Base-by-base conservation (phyloP, 2,888 invertebrate species). In the Limnephilus lunatus region DNA sequence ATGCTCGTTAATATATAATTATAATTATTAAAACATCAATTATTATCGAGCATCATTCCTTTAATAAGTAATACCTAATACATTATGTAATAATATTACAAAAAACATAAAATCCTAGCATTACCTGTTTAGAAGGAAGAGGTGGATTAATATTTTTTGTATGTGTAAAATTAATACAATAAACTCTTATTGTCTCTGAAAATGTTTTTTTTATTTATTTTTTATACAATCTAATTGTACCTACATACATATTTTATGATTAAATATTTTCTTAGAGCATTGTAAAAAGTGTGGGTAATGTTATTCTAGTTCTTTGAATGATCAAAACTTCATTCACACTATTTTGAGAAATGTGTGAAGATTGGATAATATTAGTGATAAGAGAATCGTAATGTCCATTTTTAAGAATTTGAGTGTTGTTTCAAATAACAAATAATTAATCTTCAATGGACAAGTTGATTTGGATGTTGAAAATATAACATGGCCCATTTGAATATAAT, bases 121-220 rank as follows among this genome's bases (percentile, higher is more conserved):
- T 35, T 12, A 83, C 35, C 35, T 32, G 32, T 14, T 83, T 35
- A 15, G 25, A 35, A 83, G 83, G 25, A 83, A 83, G 32, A 83
- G 32, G 83, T 83, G 83, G 32, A 83, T 83, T 35, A 35, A 83
- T 83, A 83, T 83, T 83, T 83, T 83, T 83, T 83, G 83, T 83
- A 83, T 83, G 35, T 83, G 32, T 83, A 83, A 83, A 83, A 83
- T 83, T 35, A 83, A 83, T 83, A 83, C 83, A 83, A 83, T 83
- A 83, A 83, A 39, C 35, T 83, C n/a, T 32, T 83, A 83, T 83
- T 83, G 83, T 83, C 83, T 25, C 9, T 83, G 35, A 83, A 83
- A 25, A 32, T 35, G 35, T 83, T 83, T 53, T 31, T 32, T 83
- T 68, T 68, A 68, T 68, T 68, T 68, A n/a, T n/a, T n/a, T n/a